phyloP scores from a whole-genome alignment of 1,140 invertebrate genomes.

The Stegodyphus dumicola region DNA sequence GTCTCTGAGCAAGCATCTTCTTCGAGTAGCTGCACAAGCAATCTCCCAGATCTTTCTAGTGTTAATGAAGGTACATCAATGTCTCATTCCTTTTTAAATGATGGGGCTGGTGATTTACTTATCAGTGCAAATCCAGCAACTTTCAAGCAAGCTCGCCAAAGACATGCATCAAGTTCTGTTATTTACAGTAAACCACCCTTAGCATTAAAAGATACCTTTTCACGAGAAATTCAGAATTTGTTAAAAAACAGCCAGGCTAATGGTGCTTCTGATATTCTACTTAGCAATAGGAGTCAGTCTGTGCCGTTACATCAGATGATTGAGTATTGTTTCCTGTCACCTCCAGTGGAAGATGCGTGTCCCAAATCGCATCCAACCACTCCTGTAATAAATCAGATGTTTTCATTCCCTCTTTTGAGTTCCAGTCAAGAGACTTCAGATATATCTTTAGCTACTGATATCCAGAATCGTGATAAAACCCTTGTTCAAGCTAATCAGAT shows the following conservation, averaged over 20 bases:
- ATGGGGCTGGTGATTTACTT: conserved; percentile 32
- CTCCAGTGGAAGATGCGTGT: not conserved
- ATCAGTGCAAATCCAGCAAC: conserved; percentile 35
- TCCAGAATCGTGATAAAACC: conserved; percentile 15
- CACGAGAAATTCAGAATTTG: conserved; percentile 52
- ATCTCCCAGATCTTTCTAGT: conserved; percentile 55
- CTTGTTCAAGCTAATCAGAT: conserved; percentile 12
- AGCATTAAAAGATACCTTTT: conserved; percentile 20
- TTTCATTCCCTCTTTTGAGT: conserved; percentile 38
- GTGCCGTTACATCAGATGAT: conserved; percentile 78
- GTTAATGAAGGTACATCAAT: conserved; percentile 12
- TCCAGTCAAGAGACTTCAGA: conserved; percentile 21
- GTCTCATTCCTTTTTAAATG: conserved; percentile 39
- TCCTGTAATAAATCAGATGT: conserved; percentile 57
- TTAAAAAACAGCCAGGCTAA: conserved; percentile 17
- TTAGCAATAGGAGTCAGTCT: conserved; percentile 77
- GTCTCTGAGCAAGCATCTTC: conserved; percentile 53
- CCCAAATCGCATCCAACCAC: conserved; percentile 63
- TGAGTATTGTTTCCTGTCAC: conserved; percentile 33
- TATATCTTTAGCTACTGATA: not conserved
- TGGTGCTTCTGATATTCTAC: conserved; percentile 8
- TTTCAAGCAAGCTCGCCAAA: conserved; percentile 39
- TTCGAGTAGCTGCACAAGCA: conserved; percentile 55
- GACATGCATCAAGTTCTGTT: conserved; percentile 45
- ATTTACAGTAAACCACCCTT: conserved; percentile 31